A percentile compares a stretch with the other conserved stretches of the same genome.
phyloP scores from a whole-genome alignment of 2,888 invertebrate species.

The Achlya flavicornis region DNA sequence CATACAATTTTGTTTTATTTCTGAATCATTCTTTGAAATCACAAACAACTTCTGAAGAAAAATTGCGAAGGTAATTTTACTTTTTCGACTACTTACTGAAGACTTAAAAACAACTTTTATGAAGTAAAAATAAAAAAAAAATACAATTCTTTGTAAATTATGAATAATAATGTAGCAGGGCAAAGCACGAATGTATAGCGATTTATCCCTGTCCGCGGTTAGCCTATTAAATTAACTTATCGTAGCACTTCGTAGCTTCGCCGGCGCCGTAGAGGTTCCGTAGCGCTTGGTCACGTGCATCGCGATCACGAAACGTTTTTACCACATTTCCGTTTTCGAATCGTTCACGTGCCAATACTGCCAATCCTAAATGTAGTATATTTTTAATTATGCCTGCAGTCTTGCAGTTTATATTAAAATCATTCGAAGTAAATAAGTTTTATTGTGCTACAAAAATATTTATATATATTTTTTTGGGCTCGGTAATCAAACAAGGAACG shows the following conservation, averaged over 20 bases:
- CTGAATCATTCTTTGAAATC: constrained; percentile 19
- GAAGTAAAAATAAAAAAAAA: neutral
- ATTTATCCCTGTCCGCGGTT: neutral
- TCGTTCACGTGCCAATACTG: constrained; percentile 52
- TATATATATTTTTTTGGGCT: no score
- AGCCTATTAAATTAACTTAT: constrained; percentile 10
- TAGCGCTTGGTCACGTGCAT: constrained; percentile 64
- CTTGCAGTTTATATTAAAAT: neutral
- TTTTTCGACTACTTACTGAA: neutral
- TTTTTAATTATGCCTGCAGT: constrained; percentile 28
- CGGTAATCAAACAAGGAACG: no score
- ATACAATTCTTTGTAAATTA: neutral
- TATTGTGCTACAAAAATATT: no score
- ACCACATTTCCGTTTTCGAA: constrained; percentile 68
- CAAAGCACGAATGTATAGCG: neutral
- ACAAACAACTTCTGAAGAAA: constrained; percentile 3
- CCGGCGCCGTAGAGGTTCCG: constrained; percentile 30
- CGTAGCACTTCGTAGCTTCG: constrained; percentile 26
- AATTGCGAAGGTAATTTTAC: constrained; percentile 4
- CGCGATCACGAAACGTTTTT: constrained; percentile 72
- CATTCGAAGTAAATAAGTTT: neutral
- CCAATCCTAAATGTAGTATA: constrained; percentile 41
- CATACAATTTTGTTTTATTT: constrained; percentile 24
- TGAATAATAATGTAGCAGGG: neutral
- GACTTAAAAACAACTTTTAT: neutral